These are phyloP conservation scores for Mus musculus DNA, from an alignment of 2,113 vertebrate species.

Conservation along the genomic window DNA sequence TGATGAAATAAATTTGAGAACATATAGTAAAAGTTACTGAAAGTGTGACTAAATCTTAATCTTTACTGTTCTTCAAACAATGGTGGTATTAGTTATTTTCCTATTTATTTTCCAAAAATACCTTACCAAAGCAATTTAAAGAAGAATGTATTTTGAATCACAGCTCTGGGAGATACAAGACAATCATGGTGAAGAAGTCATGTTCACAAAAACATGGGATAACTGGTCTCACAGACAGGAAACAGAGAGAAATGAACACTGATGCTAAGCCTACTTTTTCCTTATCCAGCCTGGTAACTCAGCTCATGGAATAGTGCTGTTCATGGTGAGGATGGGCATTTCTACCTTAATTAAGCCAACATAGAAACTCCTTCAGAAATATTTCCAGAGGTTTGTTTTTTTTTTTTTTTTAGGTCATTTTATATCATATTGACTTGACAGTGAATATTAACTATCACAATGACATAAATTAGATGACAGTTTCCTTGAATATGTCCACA, in stretches of 20 bases:
- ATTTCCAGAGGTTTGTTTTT: background rate
- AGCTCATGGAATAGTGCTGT: too few species aligned
- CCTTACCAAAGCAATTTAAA: background rate
- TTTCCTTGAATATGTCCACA: background rate
- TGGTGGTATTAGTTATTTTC: background rate
- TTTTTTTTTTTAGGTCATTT: background rate
- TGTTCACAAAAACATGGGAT: background rate
- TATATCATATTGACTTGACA: background rate
- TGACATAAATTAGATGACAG: background rate
- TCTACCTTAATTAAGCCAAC: background rate
- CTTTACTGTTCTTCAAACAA: background rate
- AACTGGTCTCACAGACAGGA: background rate
- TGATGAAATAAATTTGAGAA: constrained; percentile 9
- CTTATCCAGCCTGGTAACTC: background rate
- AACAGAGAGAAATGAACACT: background rate
- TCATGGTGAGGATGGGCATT: background rate
- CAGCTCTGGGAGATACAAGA: background rate
- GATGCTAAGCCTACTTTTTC: background rate
- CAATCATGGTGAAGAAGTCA: background rate
- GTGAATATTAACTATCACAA: background rate
- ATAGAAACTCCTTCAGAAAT: background rate
- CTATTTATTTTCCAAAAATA: background rate
- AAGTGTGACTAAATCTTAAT: constrained; percentile 16
- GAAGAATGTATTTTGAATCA: background rate
- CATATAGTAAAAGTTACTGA: background rate